A percentile compares a stretch with the other conserved stretches of the same genome.
These are phyloP conservation scores for Potamarius usumacintae DNA, from an alignment of 2,113 vertebrate species.

Conservation along the genomic window DNA sequence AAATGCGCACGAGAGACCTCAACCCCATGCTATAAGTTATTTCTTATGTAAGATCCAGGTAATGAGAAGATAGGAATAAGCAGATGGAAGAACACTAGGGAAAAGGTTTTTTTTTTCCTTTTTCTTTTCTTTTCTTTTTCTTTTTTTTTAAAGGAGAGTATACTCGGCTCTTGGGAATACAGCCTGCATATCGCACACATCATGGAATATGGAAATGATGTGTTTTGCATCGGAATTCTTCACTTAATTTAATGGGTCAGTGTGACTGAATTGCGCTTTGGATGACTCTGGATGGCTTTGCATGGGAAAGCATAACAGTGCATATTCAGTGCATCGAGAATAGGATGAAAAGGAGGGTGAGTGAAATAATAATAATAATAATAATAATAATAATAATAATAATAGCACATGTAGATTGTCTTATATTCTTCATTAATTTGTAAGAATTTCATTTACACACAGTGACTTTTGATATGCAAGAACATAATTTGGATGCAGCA, in stretches of 20 bases:
- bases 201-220: not conserved
- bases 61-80: not conserved
- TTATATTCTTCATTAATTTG: not conserved
- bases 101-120: not conserved
- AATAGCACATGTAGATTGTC: not conserved
- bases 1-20: not conserved
- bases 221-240: not conserved
- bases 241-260: not conserved
- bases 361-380: constrained; percentile 7
- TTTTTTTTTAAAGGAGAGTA: no score
- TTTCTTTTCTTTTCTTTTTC: no score
- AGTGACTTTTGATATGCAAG: constrained; percentile 9
- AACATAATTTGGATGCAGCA: constrained; percentile 19
- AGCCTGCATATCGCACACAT: not conserved
- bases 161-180: not conserved
- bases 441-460: constrained; percentile 3
- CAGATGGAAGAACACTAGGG: not conserved
- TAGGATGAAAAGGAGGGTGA: not conserved
- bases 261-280: constrained; percentile 11
- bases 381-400: not conserved
- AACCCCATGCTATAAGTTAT: not conserved
- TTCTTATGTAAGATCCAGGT: not conserved
- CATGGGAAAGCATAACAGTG: not conserved
- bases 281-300: not conserved
- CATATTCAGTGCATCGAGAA: not conserved